Conservation (phyloP, 2,113 vertebrate genomes). For the Trogon surrucura region DNA sequence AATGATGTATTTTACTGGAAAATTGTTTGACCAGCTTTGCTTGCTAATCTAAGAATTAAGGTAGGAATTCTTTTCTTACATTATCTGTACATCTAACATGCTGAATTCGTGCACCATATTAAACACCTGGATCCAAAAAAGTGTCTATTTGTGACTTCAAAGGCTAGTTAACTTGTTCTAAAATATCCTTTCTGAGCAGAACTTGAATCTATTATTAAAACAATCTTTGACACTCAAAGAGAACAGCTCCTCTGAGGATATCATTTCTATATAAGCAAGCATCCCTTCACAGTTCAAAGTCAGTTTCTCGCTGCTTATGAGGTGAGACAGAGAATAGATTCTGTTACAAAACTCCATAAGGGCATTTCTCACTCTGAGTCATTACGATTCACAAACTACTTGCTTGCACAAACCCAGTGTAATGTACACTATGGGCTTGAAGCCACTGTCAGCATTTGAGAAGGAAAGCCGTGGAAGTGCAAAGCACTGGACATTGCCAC, state of each 20-base stretch:
- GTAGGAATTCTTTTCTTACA: neutral
- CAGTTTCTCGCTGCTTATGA: neutral
- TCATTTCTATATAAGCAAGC: neutral
- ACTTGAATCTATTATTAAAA: slow-evolving; percentile 36
- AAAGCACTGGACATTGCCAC: neutral
- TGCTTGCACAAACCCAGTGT: neutral
- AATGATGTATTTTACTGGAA: neutral
- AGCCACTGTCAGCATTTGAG: neutral
- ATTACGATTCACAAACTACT: neutral
- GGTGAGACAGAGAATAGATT: neutral
- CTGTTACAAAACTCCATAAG: accelerated
- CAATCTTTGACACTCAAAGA: neutral
- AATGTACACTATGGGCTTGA: neutral
- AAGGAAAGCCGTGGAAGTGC: accelerated
- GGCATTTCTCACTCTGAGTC: neutral
- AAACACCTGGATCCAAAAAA: neutral
- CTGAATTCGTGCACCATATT: neutral
- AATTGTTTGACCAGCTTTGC: neutral
- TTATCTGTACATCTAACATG: neutral
- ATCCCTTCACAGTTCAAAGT: neutral
- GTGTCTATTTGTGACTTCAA: neutral
- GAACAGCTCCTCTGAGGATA: neutral
- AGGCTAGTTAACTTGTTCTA: neutral
- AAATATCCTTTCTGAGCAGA: neutral
- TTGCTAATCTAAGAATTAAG: neutral